Base-by-base conservation (phyloP, 2,797 vertebrate species). In the Microcaecilia unicolor region DNA sequence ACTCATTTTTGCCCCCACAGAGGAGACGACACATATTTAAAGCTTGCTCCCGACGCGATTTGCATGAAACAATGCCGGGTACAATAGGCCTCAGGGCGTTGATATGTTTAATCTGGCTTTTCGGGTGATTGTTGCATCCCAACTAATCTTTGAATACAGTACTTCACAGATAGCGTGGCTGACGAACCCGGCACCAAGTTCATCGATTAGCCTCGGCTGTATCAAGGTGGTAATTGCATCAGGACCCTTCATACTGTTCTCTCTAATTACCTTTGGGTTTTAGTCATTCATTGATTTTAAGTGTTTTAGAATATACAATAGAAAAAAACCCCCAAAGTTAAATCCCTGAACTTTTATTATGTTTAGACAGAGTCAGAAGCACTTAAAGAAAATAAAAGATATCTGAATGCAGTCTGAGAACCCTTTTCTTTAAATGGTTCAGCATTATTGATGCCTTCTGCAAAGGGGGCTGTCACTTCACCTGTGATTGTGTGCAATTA, bases 101-200 rank as follows among this genome's bases (percentile, higher is more conserved):
- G 34, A 42, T 13, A 4, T 58, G n/a, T 59, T 56, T 67, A 69
- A 70, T 64, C 55, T 57, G 18, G 47, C 44, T 55, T 68, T 61
- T 68, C 51, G 48, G 66, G 53, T 42, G 55, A 53, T 56, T 72
- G 64, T 61, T 53, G 63, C 49, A 72, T 65, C 66, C n/a, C 51
- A 40, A 22, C 34, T 64, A 65, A 70, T 61, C 52, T 61, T 39
- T 26, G 34, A 40, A 12, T 2, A n/a, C 19, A 2, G 42, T 1
- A 18, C 49, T 53, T 45, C 39, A 45, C 20, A 18, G 31, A 24
- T 30, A 48, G 37, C 58, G 28, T 43, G 48, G 44, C 49, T 56
- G 4, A 59, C 41, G 35, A 55, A 32, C 39, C 28, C 56, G 64
- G 61, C 64, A 58, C 64, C 66, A 58, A 66, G 51, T 64, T 67